A percentile compares a stretch with the other conserved stretches of the same genome.
Evolutionary conservation across 2,888 invertebrate species (phyloP).

Genomic region (Polymixis flavicincta): DNA sequence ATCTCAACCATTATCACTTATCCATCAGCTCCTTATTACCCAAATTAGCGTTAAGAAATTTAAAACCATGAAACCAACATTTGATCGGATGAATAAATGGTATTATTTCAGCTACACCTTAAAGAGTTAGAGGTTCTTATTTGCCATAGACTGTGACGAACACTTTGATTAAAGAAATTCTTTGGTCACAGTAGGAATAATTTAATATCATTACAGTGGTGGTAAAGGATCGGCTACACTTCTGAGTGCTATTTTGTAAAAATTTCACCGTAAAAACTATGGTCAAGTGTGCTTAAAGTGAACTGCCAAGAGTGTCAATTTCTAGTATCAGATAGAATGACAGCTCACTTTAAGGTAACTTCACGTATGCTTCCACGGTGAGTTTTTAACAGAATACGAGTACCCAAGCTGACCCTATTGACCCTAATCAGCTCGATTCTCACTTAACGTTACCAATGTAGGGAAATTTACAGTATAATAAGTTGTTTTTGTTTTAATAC

Average conservation of each 20-base stretch:
- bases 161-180: slow-evolving; percentile 49
- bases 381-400: no score
- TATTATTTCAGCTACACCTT: slow-evolving; percentile 9
- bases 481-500: no score
- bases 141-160: slow-evolving; percentile 40
- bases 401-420: no score
- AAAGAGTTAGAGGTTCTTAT: slow-evolving; percentile 23
- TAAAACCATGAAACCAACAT: slow-evolving; percentile 22
- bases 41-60: background rate
- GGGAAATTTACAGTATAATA: background rate
- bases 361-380: no score
- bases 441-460: background rate
- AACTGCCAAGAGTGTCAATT: no score
- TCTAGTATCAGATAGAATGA: no score
- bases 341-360: no score
- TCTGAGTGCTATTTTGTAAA: no score
- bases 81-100: slow-evolving; percentile 8
- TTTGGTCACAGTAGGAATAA: slow-evolving; percentile 34
- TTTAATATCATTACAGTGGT: slow-evolving; percentile 13
- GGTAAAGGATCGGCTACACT: slow-evolving; percentile 12
- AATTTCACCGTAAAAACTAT: no score
- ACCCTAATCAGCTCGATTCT: slow-evolving; percentile 8
- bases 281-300: no score
- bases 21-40: background rate
- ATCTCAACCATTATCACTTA: background rate